Percentiles rank a stretch among this genome's conserved stretches.
Conservation (phyloP, 2,113 vertebrate genomes). For the Ptilorrhoa leucosticta region DNA sequence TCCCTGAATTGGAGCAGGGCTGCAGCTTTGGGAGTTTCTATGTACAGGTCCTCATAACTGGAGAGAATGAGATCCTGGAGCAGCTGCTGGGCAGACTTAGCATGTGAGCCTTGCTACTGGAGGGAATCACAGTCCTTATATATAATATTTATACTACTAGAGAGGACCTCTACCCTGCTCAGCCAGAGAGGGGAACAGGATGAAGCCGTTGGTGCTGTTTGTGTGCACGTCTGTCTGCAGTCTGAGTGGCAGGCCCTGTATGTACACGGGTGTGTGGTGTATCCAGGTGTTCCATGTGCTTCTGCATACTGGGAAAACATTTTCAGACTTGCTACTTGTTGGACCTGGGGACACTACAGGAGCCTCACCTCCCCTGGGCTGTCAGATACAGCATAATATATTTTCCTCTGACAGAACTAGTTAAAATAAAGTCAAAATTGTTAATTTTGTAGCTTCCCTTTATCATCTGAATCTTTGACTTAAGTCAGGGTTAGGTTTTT, state of each 20-base stretch:
- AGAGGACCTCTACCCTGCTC: neutral
- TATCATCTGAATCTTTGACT: neutral
- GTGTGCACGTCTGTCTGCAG: neutral
- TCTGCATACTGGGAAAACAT: neutral
- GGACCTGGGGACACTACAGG: neutral
- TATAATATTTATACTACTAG: neutral
- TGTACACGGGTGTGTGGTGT: neutral
- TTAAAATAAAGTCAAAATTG: neutral
- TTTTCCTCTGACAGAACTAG: neutral
- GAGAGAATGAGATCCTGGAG: neutral
- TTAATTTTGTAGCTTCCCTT: neutral
- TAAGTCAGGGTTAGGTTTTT: neutral
- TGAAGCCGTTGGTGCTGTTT: neutral
- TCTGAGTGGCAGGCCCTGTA: neutral
- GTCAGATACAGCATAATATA: neutral
- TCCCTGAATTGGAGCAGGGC: neutral
- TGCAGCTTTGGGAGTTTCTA: neutral
- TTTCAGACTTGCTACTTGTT: neutral
- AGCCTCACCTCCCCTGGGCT: rapidly evolving
- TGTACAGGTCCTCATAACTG: neutral
- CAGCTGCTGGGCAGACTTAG: neutral
- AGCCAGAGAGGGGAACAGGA: neutral
- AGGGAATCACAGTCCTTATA: neutral
- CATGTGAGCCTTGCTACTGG: neutral
- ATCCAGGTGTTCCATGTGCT: neutral